Evolutionary conservation across 2,888 invertebrate genomes (phyloP).

Genomic region (Doris montereyensis): DNA sequence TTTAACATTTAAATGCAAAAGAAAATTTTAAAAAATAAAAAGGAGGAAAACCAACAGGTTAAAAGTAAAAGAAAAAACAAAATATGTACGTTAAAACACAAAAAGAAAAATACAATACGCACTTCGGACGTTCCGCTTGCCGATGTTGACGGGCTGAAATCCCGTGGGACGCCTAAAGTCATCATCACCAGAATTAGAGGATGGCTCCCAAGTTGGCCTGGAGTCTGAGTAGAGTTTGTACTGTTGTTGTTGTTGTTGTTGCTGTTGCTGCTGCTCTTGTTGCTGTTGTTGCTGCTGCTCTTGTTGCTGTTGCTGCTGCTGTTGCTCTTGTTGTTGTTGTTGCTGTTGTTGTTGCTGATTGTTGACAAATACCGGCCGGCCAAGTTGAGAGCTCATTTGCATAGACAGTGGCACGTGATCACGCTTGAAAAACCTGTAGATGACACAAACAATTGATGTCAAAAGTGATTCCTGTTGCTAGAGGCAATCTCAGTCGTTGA

Average conservation of each 20-base stretch:
- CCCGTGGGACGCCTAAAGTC: not conserved
- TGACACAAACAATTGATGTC: too few relatives aligned
- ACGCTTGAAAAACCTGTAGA: not conserved
- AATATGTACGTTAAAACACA: too few relatives aligned
- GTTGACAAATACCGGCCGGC: not conserved
- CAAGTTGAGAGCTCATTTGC: constrained; percentile 20
- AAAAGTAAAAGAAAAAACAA: too few relatives aligned
- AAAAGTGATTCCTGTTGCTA: too few relatives aligned
- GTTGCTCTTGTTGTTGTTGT: too few relatives aligned
- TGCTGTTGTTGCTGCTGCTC: not conserved
- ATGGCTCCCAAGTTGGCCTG: not conserved
- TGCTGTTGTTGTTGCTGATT: not conserved
- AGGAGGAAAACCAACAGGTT: too few relatives aligned
- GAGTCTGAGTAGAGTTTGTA: not conserved
- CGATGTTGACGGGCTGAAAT: constrained; percentile 1
- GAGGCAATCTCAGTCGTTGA: too few relatives aligned
- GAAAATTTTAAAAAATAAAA: too few relatives aligned
- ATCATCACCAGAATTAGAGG: not conserved
- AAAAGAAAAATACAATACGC: too few relatives aligned
- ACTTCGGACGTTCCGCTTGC: not conserved
- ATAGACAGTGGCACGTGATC: constrained; percentile 16
- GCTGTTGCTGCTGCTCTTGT: not conserved
- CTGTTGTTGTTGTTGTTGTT: not conserved
- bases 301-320: too few relatives aligned
- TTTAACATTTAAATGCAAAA: too few relatives aligned